phyloP scores from a whole-genome alignment of 2,113 vertebrate genomes.

The Phrynosoma platyrhinos region DNA sequence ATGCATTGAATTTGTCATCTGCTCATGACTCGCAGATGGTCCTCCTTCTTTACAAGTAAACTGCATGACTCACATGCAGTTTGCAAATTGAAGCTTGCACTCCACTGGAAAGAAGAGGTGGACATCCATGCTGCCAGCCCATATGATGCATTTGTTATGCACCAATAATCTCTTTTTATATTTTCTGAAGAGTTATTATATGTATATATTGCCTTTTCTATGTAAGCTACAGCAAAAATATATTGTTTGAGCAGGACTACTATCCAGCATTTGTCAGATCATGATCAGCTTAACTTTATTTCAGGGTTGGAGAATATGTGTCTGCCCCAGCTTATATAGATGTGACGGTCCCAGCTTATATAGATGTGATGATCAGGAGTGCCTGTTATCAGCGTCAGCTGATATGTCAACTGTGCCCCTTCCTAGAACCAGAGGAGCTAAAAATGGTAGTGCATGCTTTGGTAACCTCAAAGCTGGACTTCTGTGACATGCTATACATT shows the following conservation, averaged over 20 bases:
- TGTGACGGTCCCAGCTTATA: too few relatives aligned
- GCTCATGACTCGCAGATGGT: slow-evolving; percentile 85
- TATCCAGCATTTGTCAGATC: not conserved
- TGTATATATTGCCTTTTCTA: not conserved
- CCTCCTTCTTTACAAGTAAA: slow-evolving; percentile 68
- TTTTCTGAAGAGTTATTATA: slow-evolving; percentile 34
- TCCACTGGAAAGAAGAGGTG: slow-evolving; percentile 63
- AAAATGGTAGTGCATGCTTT: too few relatives aligned
- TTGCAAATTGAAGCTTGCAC: slow-evolving; percentile 60
- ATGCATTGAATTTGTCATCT: slow-evolving; percentile 82
- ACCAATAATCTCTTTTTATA: not conserved
- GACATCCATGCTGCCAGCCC: slow-evolving; percentile 55
- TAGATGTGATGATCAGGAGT: too few relatives aligned
- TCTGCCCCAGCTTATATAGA: not conserved
- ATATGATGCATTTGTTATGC: slow-evolving; percentile 48
- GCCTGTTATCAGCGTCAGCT: too few relatives aligned
- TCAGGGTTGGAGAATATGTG: not conserved
- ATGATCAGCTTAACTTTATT: not conserved
- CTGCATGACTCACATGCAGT: slow-evolving; percentile 77
- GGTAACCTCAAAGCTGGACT: too few relatives aligned
- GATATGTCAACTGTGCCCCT: too few relatives aligned
- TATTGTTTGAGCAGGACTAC: not conserved
- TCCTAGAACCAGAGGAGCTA: too few relatives aligned
- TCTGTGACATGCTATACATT: too few relatives aligned
- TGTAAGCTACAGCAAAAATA: too few relatives aligned